A percentile compares a stretch with the other conserved stretches of the same genome.
phyloP scores from a whole-genome alignment of 2,888 invertebrate species.

The Lucinisca nassula region DNA sequence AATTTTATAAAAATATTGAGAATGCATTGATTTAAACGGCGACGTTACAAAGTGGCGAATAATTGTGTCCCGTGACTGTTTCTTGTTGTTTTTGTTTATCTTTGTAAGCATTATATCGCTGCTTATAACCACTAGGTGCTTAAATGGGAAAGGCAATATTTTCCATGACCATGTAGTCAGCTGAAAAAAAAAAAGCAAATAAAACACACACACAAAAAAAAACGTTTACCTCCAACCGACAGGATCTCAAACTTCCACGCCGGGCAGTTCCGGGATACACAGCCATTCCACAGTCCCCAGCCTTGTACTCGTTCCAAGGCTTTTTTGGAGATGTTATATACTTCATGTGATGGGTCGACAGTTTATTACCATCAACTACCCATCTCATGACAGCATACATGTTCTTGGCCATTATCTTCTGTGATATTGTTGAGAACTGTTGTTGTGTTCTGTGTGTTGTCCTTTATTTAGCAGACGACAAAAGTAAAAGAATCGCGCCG shows the following conservation, averaged over 20 bases:
- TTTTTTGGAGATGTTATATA: background rate
- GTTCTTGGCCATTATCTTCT: background rate
- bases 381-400: background rate
- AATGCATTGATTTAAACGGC: too few relatives aligned
- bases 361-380: background rate
- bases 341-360: background rate
- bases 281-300: background rate
- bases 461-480: background rate
- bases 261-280: background rate
- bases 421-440: background rate
- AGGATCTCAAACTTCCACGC: background rate
- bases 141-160: too few relatives aligned
- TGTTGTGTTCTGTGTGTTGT: background rate
- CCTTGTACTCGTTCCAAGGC: background rate
- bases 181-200: too few relatives aligned
- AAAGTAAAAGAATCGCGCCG: too few relatives aligned
- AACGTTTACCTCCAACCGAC: background rate
- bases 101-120: too few relatives aligned
- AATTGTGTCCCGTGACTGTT: too few relatives aligned
- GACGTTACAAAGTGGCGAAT: too few relatives aligned
- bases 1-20: too few relatives aligned
- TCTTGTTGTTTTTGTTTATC: too few relatives aligned
- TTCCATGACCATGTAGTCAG: too few relatives aligned
- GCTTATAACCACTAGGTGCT: too few relatives aligned
- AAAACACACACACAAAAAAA: too few relatives aligned